phyloP scores from a whole-genome alignment of 2,113 vertebrate species.

The Hiodon tergisus region DNA sequence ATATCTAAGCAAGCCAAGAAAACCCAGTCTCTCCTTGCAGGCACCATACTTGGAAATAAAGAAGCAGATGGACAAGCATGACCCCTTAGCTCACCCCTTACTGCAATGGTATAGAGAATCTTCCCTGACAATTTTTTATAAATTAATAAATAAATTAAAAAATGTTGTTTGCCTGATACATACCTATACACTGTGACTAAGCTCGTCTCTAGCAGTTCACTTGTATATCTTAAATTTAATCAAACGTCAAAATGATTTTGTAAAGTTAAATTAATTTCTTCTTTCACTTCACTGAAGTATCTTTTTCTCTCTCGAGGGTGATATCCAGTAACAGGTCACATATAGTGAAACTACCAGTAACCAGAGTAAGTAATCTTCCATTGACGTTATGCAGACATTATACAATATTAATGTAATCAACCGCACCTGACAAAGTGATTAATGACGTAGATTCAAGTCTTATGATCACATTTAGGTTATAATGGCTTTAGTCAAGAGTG shows the following conservation, averaged over 20 bases:
- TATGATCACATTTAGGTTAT: not conserved
- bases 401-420: too few relatives aligned
- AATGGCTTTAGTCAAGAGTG: not conserved
- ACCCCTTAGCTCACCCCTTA: conserved; percentile 80
- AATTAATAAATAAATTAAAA: not conserved
- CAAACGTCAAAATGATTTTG: too few relatives aligned
- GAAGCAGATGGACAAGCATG: conserved; percentile 90
- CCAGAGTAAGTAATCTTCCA: conserved; percentile 68
- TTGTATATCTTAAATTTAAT: too few relatives aligned
- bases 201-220: too few relatives aligned
- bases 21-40: conserved; percentile 49
- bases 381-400: not conserved
- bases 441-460: not conserved
- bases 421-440: too few relatives aligned
- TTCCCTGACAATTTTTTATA: not conserved
- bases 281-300: too few relatives aligned
- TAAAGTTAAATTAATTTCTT: too few relatives aligned
- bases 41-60: conserved; percentile 89
- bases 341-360: conserved; percentile 83
- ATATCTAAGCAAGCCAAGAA: not conserved
- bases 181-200: too few relatives aligned
- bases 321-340: conserved; percentile 90
- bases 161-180: not conserved
- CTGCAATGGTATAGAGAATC: conserved; percentile 71
- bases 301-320: conserved; percentile 67